Evolutionary conservation across 1,140 invertebrate genomes (phyloP).

Genomic region (Drosophila burlai): DNA sequence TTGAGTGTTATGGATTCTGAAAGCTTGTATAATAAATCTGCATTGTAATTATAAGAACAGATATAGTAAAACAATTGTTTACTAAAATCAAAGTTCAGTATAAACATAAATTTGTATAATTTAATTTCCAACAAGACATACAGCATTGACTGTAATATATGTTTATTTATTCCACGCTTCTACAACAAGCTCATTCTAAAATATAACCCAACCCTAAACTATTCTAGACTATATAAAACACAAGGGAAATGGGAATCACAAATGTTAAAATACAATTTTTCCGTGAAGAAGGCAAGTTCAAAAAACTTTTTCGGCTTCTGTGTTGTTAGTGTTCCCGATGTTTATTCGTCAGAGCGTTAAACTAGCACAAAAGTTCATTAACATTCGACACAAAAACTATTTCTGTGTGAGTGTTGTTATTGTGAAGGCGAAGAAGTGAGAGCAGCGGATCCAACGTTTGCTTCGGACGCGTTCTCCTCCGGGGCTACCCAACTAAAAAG

Average conservation of each 20-base stretch:
- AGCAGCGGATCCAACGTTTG: conserved; percentile 8
- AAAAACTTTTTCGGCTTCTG: conserved; percentile 74
- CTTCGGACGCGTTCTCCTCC: not conserved
- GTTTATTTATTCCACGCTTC: not conserved
- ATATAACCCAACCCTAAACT: conserved; percentile 24
- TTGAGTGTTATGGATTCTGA: not conserved
- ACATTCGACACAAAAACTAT: conserved; percentile 84
- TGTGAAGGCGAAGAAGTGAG: conserved; percentile 27
- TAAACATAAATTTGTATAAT: not conserved
- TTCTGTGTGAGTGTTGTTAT: conserved; percentile 44
- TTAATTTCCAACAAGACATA: not conserved
- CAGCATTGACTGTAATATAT: not conserved
- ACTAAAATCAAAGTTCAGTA: too few species aligned
- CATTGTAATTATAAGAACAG: not conserved
- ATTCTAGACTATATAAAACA: conserved; percentile 12
- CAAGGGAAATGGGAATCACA: conserved; percentile 22
- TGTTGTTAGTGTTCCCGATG: conserved; percentile 33
- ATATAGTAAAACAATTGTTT: too few species aligned
- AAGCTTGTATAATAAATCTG: not conserved
- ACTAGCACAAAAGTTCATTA: conserved; percentile 83
- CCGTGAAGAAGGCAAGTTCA: conserved; percentile 60
- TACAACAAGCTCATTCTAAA: conserved; percentile 9
- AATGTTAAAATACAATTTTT: conserved; percentile 45
- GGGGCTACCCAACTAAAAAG: conserved; percentile 37
- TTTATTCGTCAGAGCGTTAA: conserved; percentile 61